Conservation (phyloP, 2,113 vertebrate genomes). For the Zosterops hypoxanthus region DNA sequence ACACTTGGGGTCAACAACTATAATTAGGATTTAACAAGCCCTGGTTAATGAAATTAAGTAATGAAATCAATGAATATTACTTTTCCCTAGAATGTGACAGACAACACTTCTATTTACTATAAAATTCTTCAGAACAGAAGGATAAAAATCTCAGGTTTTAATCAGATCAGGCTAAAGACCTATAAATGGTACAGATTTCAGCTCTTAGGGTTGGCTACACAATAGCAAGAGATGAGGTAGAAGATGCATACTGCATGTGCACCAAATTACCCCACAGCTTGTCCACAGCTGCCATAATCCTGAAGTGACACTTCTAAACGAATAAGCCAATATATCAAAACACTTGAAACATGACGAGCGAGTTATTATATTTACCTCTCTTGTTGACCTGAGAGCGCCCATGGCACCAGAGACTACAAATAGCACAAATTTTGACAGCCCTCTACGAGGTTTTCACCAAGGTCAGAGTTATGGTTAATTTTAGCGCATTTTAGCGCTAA, state of each 20-base stretch:
- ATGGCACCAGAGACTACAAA: background rate
- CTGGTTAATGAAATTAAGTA: background rate
- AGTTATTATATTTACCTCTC: background rate
- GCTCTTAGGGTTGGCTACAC: background rate
- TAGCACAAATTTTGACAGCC: background rate
- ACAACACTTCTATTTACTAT: background rate
- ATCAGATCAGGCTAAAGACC: background rate
- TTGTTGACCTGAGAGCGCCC: background rate
- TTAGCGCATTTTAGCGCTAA: background rate
- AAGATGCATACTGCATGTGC: rapidly evolving
- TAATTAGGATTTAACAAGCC: background rate
- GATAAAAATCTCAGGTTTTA: background rate
- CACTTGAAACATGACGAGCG: background rate
- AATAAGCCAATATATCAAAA: background rate
- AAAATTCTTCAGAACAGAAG: background rate
- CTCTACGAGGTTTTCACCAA: background rate
- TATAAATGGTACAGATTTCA: background rate
- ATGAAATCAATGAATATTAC: background rate
- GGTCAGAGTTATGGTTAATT: background rate
- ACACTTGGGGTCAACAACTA: background rate
- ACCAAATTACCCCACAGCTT: background rate
- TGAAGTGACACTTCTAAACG: background rate
- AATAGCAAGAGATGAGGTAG: background rate
- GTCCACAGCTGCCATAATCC: background rate
- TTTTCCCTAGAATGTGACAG: background rate